phyloP scores from a whole-genome alignment of 2,888 invertebrate genomes.

The Pollenia griseotomentosa region DNA sequence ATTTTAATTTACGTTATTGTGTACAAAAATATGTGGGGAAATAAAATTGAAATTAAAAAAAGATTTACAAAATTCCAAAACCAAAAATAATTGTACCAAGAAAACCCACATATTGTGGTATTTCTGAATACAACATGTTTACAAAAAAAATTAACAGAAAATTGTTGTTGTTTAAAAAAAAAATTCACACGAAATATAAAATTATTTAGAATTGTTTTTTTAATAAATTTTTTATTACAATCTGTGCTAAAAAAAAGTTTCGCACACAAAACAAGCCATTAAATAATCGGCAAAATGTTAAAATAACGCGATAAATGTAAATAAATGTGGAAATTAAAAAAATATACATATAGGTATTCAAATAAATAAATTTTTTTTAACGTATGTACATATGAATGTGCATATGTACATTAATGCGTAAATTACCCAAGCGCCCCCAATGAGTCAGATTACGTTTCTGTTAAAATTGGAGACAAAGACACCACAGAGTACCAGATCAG shows the following conservation, averaged over 20 bases:
- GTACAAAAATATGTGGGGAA: neutral
- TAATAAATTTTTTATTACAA: conserved; percentile 33
- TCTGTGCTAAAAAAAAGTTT: conserved; percentile 7
- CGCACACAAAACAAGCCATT: conserved; percentile 42
- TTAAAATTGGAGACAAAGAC: conserved; percentile 4
- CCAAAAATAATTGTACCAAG: conserved; percentile 45
- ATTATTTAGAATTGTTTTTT: conserved; percentile 53
- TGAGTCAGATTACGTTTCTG: conserved; percentile 58
- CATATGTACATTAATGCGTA: conserved; percentile 28
- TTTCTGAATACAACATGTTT: neutral
- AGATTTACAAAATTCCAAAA: conserved; percentile 55
- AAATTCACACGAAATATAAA: conserved; percentile 69
- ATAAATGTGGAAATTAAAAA: conserved; percentile 51
- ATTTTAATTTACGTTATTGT: conserved; percentile 31
- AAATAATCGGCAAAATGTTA: conserved; percentile 12
- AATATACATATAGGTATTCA: conserved; percentile 28
- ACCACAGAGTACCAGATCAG: conserved; percentile 1
- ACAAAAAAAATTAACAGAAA: neutral
- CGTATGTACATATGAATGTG: neutral
- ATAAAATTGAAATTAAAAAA: neutral
- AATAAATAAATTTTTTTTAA: conserved; percentile 5
- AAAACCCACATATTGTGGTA: conserved; percentile 58
- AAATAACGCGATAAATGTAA: conserved; percentile 51
- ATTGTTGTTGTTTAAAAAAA: conserved; percentile 35
- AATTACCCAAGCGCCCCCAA: conserved; percentile 69